Evolutionary conservation across 1,140 invertebrate genomes (phyloP).

Genomic region (Mya arenaria): DNA sequence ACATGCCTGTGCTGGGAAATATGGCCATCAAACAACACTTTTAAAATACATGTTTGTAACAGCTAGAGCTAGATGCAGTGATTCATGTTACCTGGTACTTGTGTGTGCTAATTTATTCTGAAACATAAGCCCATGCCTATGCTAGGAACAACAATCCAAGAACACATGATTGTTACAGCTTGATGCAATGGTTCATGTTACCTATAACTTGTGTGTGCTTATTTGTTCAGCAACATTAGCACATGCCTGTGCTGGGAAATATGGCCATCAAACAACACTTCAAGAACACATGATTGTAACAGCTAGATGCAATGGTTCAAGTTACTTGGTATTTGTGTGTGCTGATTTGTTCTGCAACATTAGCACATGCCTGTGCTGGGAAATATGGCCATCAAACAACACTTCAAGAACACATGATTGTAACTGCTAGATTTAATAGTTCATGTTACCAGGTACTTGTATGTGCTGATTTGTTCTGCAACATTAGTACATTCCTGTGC

Average conservation of each 20-base stretch:
- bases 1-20: slow-evolving; percentile 45
- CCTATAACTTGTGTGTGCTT: slow-evolving; percentile 14
- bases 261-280: too few species aligned
- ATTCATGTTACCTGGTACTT: not conserved
- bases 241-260: slow-evolving; percentile 31
- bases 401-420: not conserved
- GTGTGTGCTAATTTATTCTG: not conserved
- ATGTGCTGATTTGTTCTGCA: not conserved
- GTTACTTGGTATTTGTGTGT: slow-evolving; percentile 13
- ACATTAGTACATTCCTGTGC: not conserved
- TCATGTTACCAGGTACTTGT: not conserved
- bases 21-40: not conserved
- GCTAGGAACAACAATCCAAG: slow-evolving; percentile 12
- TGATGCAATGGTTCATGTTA: not conserved
- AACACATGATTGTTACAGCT: not conserved
- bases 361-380: slow-evolving; percentile 45
- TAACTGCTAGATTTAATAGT: not conserved
- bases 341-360: slow-evolving; percentile 8
- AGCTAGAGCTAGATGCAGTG: not conserved
- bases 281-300: not conserved
- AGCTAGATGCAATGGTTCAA: not conserved
- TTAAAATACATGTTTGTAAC: not conserved
- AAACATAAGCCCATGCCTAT: slow-evolving; percentile 23
- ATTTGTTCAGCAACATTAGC: not conserved
- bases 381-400: not conserved